Evolutionary conservation across 1,140 invertebrate genomes (phyloP), one percentile per base, ranked within the genome.

Genomic region (Euwallacea similis): DNA sequence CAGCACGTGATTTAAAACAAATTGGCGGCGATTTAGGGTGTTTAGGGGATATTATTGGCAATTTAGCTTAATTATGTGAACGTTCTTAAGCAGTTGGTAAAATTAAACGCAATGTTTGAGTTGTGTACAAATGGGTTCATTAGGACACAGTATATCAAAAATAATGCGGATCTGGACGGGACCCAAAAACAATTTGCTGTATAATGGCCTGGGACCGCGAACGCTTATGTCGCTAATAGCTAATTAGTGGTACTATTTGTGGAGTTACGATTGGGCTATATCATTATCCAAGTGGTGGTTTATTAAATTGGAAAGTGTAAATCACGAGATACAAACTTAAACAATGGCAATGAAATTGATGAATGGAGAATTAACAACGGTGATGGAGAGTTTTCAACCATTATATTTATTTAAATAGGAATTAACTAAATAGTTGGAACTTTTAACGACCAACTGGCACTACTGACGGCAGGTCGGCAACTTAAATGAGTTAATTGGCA

Each of bases 61-160:
- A 55, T 66, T 58, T 66, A 21, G n/a, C 42, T 46, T 58, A 56
- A 58, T 21, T 15, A 44, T 16, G 53, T 13, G 53, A 58, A 15
- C 11, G 42, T 33, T 66, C 42, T 66, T 66, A 43, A 66, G 42
- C 56, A 58, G 53, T 33, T 54, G 11, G 7, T 16, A n/a, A 66
- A 58, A 58, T 66, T 42, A 44, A 66, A 66, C 58, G 16, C 47
- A 63, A 58, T 10, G 65, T 54, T 46, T 16, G 66, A 16, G 44
- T n/a, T 16, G 43, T 42, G 44, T 68, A 59, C 66, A 71, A 71
- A 71, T 66, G 47, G 69, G 16, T 71, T 71, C 61, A 71, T 71
- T 71, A 71, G 61, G 54, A 71, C 61, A 66, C 62, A 71, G 53
- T 71, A 71, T 59, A 71, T 71, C 69, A 71, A 65, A 71, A 71